Conservation (phyloP, 2,113 vertebrate genomes). For the Galeopterus variegatus region DNA sequence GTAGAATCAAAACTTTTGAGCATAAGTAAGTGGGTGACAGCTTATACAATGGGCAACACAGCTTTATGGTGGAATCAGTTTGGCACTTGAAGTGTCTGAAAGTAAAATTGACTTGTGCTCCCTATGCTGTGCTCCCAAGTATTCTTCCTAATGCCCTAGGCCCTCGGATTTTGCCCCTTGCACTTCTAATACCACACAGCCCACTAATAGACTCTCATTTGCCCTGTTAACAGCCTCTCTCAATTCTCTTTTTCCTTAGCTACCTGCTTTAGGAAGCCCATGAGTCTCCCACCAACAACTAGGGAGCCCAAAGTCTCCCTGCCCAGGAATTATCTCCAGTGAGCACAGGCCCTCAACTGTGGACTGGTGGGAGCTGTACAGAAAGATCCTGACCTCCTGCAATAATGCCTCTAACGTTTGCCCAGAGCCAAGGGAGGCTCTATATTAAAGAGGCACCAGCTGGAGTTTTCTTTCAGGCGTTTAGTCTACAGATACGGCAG, state of each 20-base stretch:
- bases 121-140: neutral
- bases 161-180: neutral
- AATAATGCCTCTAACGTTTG: neutral
- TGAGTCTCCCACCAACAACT: neutral
- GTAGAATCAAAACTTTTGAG: neutral
- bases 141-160: neutral
- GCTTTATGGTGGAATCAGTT: neutral
- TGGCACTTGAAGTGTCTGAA: neutral
- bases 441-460: too few species aligned
- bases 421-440: neutral
- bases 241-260: neutral
- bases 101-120: neutral
- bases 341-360: neutral
- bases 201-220: neutral
- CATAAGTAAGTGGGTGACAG: neutral
- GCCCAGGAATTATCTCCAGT: neutral
- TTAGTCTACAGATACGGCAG: neutral
- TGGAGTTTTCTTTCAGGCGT: too few species aligned
- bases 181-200: neutral
- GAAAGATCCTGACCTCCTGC: neutral
- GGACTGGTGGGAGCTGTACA: neutral
- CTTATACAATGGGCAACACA: neutral
- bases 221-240: neutral
- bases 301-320: neutral
- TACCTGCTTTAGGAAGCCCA: neutral